phyloP scores from a whole-genome alignment of 2,888 invertebrate species.

The Sminthurinus aureus region DNA sequence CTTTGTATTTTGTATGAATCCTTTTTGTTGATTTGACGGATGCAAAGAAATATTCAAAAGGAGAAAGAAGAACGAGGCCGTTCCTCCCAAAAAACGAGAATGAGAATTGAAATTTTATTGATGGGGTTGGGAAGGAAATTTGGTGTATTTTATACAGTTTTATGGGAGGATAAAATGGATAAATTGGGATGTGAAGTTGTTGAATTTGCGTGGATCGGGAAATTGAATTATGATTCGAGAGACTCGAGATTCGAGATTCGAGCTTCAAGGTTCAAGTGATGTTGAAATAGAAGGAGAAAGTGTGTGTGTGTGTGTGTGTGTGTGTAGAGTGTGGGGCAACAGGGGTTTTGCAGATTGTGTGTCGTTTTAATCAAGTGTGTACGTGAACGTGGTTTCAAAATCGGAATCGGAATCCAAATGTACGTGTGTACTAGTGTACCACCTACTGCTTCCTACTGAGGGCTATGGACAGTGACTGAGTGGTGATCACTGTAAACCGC shows the following conservation, averaged over 20 bases:
- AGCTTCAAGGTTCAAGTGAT: conserved; percentile 46
- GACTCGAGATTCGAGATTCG: conserved; percentile 40
- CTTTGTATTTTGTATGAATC: too few species aligned
- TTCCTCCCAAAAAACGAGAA: too few species aligned
- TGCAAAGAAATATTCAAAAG: too few species aligned
- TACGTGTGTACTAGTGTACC: too few species aligned
- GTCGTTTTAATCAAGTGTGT: conserved; percentile 55
- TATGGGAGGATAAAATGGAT: background rate
- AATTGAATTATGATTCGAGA: conserved; percentile 21
- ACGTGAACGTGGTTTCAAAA: conserved; percentile 44
- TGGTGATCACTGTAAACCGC: too few species aligned
- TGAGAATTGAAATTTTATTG: too few species aligned
- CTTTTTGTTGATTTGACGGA: too few species aligned
- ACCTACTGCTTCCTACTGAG: too few species aligned
- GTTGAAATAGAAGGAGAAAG: conserved; percentile 24
- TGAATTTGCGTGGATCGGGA: background rate
- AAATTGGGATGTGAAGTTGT: background rate
- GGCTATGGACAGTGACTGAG: too few species aligned
- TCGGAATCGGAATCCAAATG: background rate
- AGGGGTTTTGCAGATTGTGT: conserved; percentile 46
- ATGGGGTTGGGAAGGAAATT: too few species aligned
- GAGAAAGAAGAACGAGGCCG: too few species aligned
- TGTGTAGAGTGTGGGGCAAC: conserved; percentile 14
- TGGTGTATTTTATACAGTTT: too few species aligned
- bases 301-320: conserved; percentile 12